Conservation (phyloP, 53 echinoderm and acorn worm genomes). For the Antedon mediterranea region DNA sequence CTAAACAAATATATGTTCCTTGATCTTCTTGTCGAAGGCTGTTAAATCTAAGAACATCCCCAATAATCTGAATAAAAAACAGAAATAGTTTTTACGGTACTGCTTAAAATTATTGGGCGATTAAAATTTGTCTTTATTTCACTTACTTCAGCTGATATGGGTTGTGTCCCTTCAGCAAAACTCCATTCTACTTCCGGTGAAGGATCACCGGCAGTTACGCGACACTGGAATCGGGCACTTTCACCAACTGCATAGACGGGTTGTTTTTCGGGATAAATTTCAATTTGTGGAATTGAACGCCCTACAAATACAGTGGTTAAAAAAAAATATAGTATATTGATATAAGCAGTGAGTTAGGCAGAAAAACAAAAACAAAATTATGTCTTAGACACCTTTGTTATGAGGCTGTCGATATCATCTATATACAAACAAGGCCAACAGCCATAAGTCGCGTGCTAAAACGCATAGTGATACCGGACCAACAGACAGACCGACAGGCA, state of each 20-base stretch:
- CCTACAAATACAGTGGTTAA: constrained; percentile 15
- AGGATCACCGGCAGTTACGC: constrained; percentile 42
- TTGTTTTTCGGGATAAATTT: constrained; percentile 18
- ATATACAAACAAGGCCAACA: no score
- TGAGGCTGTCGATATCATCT: no score
- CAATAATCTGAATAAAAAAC: constrained; percentile 19
- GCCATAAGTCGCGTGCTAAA: no score
- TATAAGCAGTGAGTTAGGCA: no score
- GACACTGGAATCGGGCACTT: constrained; percentile 44
- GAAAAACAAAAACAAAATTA: no score
- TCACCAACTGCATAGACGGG: constrained; percentile 27
- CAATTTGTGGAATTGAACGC: constrained; percentile 19
- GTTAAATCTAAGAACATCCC: constrained; percentile 46
- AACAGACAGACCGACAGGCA: no score
- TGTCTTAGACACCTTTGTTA: no score
- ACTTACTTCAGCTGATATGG: not conserved
- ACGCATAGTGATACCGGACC: no score
- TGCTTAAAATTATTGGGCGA: no score
- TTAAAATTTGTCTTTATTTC: no score
- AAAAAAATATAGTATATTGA: no score
- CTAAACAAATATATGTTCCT: constrained; percentile 79
- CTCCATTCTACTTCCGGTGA: constrained; percentile 57
- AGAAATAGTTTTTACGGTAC: no score
- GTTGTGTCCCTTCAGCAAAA: constrained; percentile 27
- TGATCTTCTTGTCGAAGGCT: constrained; percentile 53